Percentiles rank a stretch among this genome's conserved stretches.
Conservation (phyloP, 2,888 invertebrate genomes). For the Lithophane socia region DNA sequence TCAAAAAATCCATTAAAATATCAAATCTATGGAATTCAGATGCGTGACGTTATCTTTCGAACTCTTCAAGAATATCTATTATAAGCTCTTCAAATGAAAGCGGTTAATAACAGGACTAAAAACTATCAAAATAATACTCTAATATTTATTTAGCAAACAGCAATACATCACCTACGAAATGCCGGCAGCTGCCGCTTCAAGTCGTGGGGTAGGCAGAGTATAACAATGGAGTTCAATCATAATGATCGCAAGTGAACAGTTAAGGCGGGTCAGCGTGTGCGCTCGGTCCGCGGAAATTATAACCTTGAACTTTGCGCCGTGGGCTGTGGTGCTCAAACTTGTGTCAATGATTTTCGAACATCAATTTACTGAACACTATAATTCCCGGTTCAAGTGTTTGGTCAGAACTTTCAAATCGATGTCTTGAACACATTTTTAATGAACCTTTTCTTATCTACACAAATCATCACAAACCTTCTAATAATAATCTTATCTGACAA, state of each 20-base stretch:
- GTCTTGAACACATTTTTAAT: too few relatives aligned
- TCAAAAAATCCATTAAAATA: too few relatives aligned
- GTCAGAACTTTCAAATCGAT: too few relatives aligned
- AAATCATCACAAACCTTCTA: too few relatives aligned
- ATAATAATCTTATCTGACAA: too few relatives aligned
- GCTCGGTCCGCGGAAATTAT: constrained; percentile 71
- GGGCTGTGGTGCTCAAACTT: constrained; percentile 60
- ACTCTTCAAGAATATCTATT: too few relatives aligned
- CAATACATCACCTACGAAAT: constrained; percentile 13
- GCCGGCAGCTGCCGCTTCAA: constrained; percentile 56
- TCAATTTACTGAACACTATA: too few relatives aligned
- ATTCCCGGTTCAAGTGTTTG: too few relatives aligned
- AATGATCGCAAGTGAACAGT: constrained; percentile 50
- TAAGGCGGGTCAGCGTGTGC: constrained; percentile 47
- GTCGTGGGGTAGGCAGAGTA: constrained; percentile 50
- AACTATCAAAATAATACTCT: neutral
- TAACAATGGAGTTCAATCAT: constrained; percentile 57
- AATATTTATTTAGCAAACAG: constrained; percentile 20
- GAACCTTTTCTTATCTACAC: too few relatives aligned
- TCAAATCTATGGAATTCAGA: too few relatives aligned
- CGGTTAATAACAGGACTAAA: neutral
- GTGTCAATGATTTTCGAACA: neutral
- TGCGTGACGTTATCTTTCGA: too few relatives aligned
- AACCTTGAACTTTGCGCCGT: constrained; percentile 69
- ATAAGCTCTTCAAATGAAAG: neutral